Evolutionary conservation across 2,888 invertebrate genomes (phyloP).

Genomic region (Cephus pulcher): DNA sequence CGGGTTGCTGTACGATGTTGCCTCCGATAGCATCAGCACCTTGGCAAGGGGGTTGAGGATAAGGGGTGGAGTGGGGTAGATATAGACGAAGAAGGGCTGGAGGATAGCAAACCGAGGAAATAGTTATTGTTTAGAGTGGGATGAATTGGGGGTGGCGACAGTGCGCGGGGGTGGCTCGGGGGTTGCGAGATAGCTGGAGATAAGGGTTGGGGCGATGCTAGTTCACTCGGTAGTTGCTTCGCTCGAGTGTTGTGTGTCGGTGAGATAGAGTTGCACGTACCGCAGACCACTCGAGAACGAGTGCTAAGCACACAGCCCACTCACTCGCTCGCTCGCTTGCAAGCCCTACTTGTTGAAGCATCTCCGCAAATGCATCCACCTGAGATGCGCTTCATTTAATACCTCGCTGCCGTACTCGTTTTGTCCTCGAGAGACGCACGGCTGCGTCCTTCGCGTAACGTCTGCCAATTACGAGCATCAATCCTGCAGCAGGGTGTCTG

Average conservation of each 20-base stretch:
- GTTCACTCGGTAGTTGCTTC: constrained; percentile 12
- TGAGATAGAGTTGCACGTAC: constrained; percentile 37
- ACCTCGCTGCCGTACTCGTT: background rate
- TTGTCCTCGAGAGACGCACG: background rate
- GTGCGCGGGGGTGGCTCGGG: constrained; percentile 30
- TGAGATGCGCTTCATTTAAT: background rate
- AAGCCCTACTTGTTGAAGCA: constrained; percentile 14
- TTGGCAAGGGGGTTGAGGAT: background rate
- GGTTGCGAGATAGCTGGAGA: constrained; percentile 26
- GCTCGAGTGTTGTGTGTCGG: constrained; percentile 19
- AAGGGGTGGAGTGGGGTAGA: background rate
- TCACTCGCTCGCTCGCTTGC: constrained; percentile 10
- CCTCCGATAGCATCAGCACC: background rate
- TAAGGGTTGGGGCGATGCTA: constrained; percentile 1
- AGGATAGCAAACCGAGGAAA: constrained; percentile 33
- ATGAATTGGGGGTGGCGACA: constrained; percentile 20
- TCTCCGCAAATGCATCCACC: constrained; percentile 10
- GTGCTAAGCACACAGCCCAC: constrained; percentile 27
- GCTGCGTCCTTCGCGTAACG: background rate
- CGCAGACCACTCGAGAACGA: constrained; percentile 35
- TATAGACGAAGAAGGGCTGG: background rate
- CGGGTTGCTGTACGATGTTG: background rate
- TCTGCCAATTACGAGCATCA: background rate
- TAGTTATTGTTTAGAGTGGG: constrained; percentile 49
- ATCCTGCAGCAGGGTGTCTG: background rate